phyloP scores from a whole-genome alignment of 53 echinoderm and acorn worm species.

The Patiria pectinifera region DNA sequence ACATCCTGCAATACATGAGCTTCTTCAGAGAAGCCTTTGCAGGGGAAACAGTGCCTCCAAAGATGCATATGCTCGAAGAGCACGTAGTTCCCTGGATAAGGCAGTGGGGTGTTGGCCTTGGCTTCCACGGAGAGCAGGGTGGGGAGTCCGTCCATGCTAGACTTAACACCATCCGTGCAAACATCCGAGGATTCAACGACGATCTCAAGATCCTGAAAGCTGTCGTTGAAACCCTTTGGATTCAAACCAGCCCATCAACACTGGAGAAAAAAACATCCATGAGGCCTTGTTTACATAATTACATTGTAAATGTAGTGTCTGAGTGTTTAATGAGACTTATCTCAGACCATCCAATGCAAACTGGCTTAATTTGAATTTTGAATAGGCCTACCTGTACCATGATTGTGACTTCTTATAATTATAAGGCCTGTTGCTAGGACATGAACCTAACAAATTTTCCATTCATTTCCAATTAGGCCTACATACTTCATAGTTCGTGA shows the following conservation, averaged over 20 bases:
- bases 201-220: constrained; percentile 35
- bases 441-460: too few species aligned
- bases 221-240: constrained; percentile 49
- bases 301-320: too few species aligned
- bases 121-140: constrained; percentile 67
- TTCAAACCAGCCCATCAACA: constrained; percentile 29
- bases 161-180: constrained; percentile 45
- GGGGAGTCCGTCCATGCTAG: constrained; percentile 60
- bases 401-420: too few species aligned
- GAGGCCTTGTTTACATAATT: too few species aligned
- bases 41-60: constrained; percentile 6
- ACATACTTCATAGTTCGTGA: too few species aligned
- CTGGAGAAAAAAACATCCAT: too few species aligned
- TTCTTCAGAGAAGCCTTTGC: constrained; percentile 33
- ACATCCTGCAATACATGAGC: constrained; percentile 17
- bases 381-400: too few species aligned
- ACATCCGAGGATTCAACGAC: constrained; percentile 46
- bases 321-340: too few species aligned
- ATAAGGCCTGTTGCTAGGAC: too few species aligned
- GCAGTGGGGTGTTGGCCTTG: constrained; percentile 49
- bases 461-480: too few species aligned
- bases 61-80: constrained; percentile 65
- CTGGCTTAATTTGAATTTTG: too few species aligned
- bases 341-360: too few species aligned
- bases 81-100: constrained; percentile 37